Base-by-base conservation (phyloP, 2,797 vertebrate genomes). In the Cheirogaleus major region DNA sequence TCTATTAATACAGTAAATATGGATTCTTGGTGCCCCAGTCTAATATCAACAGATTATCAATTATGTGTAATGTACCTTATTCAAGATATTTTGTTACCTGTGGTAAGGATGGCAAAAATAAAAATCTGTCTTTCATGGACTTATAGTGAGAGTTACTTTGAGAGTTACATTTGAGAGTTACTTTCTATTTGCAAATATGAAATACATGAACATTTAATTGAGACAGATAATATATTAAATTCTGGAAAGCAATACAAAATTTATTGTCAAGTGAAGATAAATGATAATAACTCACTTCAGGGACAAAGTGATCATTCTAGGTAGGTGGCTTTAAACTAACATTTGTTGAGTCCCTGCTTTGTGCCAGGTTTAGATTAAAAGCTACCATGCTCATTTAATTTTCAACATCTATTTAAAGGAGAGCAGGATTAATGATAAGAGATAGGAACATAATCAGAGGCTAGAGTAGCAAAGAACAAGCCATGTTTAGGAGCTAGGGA, bases 281-380 rank as follows among this genome's bases (percentile, higher is more conserved):
- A 87, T 82, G 76, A 3, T 59, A 76, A 87, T 52, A 81, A 92
- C 50, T 96, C 20, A 41, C 41, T 81, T 85, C 10, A 92, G 63
- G 38, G 41, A 73, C 55, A 79, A 65, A 92, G 18, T 92, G 20
- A 78, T 94, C 48, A 52, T 35, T 93, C 13, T 95, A 73, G 86
- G 30, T 81, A 93, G 45, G 75, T 63, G 27, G 13, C 78, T 70
- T 91, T 57, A 69, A 93, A 61, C 14, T 80, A 79, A 72, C n/a
- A 91, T 81, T 91, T 72, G 25, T 89, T 35, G 35, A 82, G 27
- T 2, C 41, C 35, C 20, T 79, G 30, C 52, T 73, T 95, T 96
- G 30, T 79, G 75, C 59, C 73, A 61, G 38, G 4, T 90, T 94
- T 95, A 25, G 75, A 45, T 82, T 86, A 72, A 93, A 91, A 96